Percentiles rank a stretch among this genome's conserved stretches.
Evolutionary conservation across 2,888 invertebrate species (phyloP).

Genomic region (Graphium colonna): DNA sequence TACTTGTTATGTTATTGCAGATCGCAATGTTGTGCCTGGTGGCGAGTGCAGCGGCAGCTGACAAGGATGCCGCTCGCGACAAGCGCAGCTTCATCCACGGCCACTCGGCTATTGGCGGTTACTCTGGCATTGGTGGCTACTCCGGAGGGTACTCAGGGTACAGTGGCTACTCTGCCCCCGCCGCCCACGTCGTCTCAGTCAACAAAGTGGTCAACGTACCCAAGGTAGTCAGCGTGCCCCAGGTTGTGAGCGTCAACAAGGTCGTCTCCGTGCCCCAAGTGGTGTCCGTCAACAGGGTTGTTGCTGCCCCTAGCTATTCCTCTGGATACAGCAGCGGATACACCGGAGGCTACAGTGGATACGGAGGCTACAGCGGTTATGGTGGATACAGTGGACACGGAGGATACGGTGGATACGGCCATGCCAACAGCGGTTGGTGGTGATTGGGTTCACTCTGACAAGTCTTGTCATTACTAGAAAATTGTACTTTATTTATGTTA

Average conservation of each 20-base stretch:
- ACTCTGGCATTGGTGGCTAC: slow-evolving; percentile 23
- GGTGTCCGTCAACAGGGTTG: slow-evolving; percentile 29
- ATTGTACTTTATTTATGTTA: background rate
- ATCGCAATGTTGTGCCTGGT: slow-evolving; percentile 18
- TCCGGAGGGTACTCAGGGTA: slow-evolving; percentile 15
- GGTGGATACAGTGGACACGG: slow-evolving; percentile 14
- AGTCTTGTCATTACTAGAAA: background rate
- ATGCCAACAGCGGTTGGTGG: slow-evolving; percentile 32
- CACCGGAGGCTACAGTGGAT: slow-evolving; percentile 6
- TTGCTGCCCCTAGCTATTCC: background rate
- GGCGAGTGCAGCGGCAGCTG: slow-evolving; percentile 13
- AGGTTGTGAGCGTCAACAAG: slow-evolving; percentile 44
- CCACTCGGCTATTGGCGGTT: slow-evolving; percentile 16
- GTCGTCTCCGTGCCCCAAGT: slow-evolving; percentile 44
- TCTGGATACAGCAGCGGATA: slow-evolving; percentile 10
- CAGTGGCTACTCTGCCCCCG: slow-evolving; percentile 30
- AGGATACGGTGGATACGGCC: slow-evolving; percentile 7
- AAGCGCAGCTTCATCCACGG: slow-evolving; percentile 22
- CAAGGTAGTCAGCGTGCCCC: slow-evolving; percentile 42
- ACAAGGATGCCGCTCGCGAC: slow-evolving; percentile 12
- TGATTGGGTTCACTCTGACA: slow-evolving; percentile 6
- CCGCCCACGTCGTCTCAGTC: slow-evolving; percentile 39
- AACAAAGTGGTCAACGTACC: slow-evolving; percentile 45
- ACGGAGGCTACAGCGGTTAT: slow-evolving; percentile 25
- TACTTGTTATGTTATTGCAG: slow-evolving; percentile 8